A percentile compares a stretch with the other conserved stretches of the same genome.
Evolutionary conservation across 2,113 vertebrate species (phyloP).

Genomic region (Notothenia rossii): DNA sequence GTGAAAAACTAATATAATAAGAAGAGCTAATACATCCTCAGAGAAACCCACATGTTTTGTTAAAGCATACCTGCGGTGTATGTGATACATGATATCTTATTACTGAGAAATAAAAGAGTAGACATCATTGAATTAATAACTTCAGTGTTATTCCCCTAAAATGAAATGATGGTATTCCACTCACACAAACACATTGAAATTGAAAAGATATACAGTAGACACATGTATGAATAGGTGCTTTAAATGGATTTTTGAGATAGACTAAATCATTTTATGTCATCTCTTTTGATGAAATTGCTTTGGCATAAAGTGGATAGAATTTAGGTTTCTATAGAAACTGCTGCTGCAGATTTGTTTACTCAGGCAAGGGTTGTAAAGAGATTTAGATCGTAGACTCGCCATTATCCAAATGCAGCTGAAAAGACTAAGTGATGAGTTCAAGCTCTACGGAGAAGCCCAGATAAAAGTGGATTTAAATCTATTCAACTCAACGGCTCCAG

Average conservation of each 20-base stretch:
- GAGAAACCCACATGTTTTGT: slow-evolving; percentile 15
- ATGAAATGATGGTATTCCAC: neutral
- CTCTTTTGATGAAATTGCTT: neutral
- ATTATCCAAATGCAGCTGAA: neutral
- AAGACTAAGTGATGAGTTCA: neutral
- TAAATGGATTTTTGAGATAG: neutral
- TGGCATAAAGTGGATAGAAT: neutral
- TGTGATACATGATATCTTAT: neutral
- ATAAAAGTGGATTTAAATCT: slow-evolving; percentile 21
- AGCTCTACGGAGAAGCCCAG: neutral
- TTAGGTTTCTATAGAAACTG: slow-evolving; percentile 24
- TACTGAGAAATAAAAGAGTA: neutral
- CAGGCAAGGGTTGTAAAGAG: neutral
- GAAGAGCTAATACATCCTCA: neutral
- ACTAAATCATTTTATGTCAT: neutral
- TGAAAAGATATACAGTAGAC: neutral
- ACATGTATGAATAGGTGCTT: neutral
- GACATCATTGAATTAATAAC: neutral
- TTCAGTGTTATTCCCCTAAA: neutral
- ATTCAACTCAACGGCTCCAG: slow-evolving; percentile 28
- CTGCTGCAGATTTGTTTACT: slow-evolving; percentile 1
- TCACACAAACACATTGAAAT: neutral
- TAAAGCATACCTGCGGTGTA: neutral
- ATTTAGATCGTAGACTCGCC: neutral
- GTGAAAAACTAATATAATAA: neutral